Base-by-base conservation (phyloP, 2,797 vertebrate species). In the Leptoclinus maculatus region DNA sequence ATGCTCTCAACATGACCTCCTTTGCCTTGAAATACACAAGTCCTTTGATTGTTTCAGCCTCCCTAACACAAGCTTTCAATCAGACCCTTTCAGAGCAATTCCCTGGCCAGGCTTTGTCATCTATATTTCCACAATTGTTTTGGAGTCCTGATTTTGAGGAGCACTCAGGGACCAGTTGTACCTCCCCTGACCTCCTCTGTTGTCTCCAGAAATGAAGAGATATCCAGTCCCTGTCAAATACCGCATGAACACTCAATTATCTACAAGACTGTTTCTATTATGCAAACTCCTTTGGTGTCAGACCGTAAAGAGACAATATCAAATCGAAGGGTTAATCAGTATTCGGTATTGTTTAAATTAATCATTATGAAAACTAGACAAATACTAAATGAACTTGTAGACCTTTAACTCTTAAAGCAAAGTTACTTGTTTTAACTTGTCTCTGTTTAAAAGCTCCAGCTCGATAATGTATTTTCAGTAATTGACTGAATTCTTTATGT, bases 51-150 rank as follows among this genome's bases (percentile, higher is more conserved):
- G 89, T 89, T 80, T 87, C 83, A 79, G 80, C 82, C 87, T 88
- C 76, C 66, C 84, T 89, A 89, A 90, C 92, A 88, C 64, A 76
- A 88, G 91, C 91, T 92, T 93, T 93, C 91, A 93, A 94, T 94
- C 92, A 92, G 78, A 76, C 58, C 75, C 83, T 89, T 88, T 85
- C 85, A 90, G 91, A 90, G 88, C 86, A 86, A 92, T 92, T 90
- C 92, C 83, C 85, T 17, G 41, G 80, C 63, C 68, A 27, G 85
- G 76, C 86, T 90, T 89, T 91, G 88, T 92, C 89, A 90, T 91
- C 87, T 88, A 83, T 90, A 90, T 89, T 92, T 88, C 77, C 82
- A 78, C 86, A 76, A 91, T 82, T 88, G 89, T 92, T 59, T 93
- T 88, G 88, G 90, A 88, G 83, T 84, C 75, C 74, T 88, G 92